These are phyloP conservation scores for Pithys albifrons DNA, from an alignment of 2,113 vertebrate genomes.

Conservation along the genomic window DNA sequence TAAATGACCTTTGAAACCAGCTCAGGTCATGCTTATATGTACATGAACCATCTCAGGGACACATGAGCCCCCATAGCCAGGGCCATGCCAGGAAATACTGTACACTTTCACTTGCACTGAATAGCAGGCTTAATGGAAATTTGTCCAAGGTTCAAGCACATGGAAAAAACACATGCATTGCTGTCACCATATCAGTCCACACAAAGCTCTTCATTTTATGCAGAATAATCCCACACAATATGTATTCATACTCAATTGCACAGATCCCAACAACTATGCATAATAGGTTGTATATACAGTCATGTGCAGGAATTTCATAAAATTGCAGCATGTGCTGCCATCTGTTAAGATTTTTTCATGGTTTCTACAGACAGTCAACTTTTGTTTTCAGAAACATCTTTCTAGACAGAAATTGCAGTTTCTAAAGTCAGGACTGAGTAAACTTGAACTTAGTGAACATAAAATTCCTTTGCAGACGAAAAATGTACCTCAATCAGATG, in stretches of 20 bases:
- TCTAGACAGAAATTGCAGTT: constrained; percentile 3
- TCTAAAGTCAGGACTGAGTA: constrained; percentile 6
- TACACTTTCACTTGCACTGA: background rate
- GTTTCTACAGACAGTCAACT: background rate
- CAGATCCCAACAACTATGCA: background rate
- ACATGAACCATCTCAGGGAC: background rate
- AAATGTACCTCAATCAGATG: background rate
- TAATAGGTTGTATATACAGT: background rate
- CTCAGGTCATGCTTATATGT: background rate
- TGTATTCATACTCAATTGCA: background rate
- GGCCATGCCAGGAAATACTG: background rate
- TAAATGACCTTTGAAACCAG: background rate
- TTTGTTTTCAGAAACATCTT: constrained; percentile 14
- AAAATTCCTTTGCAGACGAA: background rate
- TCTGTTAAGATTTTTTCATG: constrained; percentile 31
- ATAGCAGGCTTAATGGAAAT: background rate
- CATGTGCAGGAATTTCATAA: background rate
- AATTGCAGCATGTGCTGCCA: background rate
- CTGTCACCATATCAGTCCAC: background rate
- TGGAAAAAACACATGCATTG: background rate
- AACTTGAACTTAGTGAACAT: background rate
- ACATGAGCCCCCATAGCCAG: background rate
- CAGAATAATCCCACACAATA: background rate
- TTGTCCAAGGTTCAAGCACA: background rate
- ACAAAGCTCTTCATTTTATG: background rate